Evolutionary conservation across 1,140 invertebrate genomes (phyloP), one percentile per base, ranked within the genome.

Genomic region (Mactra quadrangularis): DNA sequence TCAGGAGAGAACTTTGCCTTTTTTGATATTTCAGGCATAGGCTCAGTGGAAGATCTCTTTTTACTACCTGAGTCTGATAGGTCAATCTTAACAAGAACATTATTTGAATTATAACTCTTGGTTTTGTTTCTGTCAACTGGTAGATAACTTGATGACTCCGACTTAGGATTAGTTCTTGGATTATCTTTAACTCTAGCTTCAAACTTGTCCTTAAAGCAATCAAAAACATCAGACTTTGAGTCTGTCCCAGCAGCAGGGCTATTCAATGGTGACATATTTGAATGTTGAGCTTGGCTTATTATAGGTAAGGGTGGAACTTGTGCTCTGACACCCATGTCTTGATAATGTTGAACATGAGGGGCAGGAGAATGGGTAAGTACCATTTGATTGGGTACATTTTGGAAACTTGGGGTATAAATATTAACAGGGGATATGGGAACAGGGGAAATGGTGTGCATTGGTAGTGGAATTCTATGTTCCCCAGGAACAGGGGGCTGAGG

Each of bases 201-300:
- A 57, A 55, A 72, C n/a, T 72, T 72, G 13, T 72, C 70, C 25
- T 50, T 47, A 19, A 72, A 72, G 33, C 70, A 72, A 27, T 72
- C 70, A 72, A 55, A 72, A 2, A 72, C 70, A 72, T 72, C 70
- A 3, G 52, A 41, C 38, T 41, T 41, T 7, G 38, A 41, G 15
- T 41, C 38, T 41, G 38, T 7, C 38, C 15, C 6, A 41, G 15
- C 38, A 7, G 38, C 15, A 41, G 38, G n/a, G n/a, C n/a, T n/a
- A n/a, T n/a, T n/a, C n/a, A n/a, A n/a, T n/a, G n/a, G n/a, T n/a
- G n/a, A n/a, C n/a, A n/a, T n/a, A n/a, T n/a, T 31, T 3, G 66
- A 71, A 31, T 41, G 22, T 71, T 53, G 50, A 1, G 25, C 9
- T 52, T 71, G 22, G 15, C 6, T 52, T 29, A 2, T 57, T 7